Base-by-base conservation (phyloP, 2,113 vertebrate genomes). In the Syrrhaptes paradoxus region DNA sequence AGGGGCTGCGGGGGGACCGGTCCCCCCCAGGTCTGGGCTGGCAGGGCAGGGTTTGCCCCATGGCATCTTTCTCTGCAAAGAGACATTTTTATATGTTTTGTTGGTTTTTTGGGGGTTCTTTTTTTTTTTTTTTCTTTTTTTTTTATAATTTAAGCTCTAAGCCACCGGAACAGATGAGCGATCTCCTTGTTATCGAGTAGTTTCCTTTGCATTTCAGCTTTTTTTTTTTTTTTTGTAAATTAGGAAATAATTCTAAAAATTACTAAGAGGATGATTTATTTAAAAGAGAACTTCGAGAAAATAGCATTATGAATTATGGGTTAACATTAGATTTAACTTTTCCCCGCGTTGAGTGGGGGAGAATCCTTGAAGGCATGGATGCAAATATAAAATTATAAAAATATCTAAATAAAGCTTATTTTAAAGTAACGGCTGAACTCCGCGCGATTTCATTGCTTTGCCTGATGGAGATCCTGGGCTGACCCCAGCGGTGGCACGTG, bases 321-420 rank as follows among this genome's bases (percentile, higher is more conserved):
- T 98, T 38, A 98, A 98, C 97, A 94, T 97, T 98, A 98, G 98
- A 98, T 98, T 98, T 97, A 97, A 97, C 97, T 97, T 97, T 80
- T 78, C 96, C 96, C 97, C 43, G 21, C 5, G 9, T 85, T 38
- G 97, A 97, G 70, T 79, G 98, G 98, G 98, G 98, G 96, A 98
- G 96, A 97, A 90, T 98, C 98, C 98, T 98, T 91, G 94, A 98
- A 98, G 98, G 99, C 99, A 99, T 99, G 99, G 98, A 98, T 99
- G 98, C 98, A 98, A 98, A 98, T 98, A 98, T 98, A 96, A 98
- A 97, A 97, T 96, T 98, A 98, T 98, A 98, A 98, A 98, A 98
- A 38, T 98, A 98, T 98, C 96, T 98, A 99, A 99, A 99, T 99
- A 99, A 98, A 99, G 97, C 97, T 99, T 99, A 99, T 99, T 99